Conservation (phyloP, 2,113 vertebrate genomes). For the Felis catus region DNA sequence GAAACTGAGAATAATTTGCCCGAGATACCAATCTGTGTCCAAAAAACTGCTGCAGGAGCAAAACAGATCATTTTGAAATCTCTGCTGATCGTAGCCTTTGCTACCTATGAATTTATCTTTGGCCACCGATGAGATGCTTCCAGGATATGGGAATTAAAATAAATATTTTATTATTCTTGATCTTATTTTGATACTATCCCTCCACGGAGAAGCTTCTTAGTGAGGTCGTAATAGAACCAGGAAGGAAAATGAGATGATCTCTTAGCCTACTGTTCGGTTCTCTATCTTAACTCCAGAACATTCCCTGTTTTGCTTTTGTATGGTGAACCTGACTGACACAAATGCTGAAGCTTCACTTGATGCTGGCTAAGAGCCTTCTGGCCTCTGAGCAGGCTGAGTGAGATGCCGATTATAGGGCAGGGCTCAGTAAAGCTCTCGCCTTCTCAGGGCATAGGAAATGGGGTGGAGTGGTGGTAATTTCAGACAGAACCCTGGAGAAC, state of each 20-base stretch:
- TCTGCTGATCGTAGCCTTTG: background rate
- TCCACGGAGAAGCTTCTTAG: background rate
- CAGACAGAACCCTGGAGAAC: background rate
- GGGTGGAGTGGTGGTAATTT: background rate
- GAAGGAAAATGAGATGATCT: background rate
- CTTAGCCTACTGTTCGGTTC: background rate
- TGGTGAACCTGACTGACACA: background rate
- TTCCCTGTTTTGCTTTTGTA: background rate
- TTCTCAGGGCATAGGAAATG: background rate
- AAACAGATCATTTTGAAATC: background rate
- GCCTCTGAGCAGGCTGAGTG: background rate
- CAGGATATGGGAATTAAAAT: background rate
- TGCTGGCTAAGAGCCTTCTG: background rate
- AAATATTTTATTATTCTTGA: background rate
- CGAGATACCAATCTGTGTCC: background rate
- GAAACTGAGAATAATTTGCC: background rate
- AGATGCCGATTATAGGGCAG: background rate
- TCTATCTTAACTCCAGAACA: background rate
- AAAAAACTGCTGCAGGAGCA: background rate
- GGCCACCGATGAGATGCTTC: background rate
- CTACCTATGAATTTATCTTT: background rate
- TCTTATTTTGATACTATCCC: background rate
- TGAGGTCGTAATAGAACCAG: background rate
- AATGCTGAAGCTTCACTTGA: background rate
- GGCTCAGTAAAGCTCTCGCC: background rate